A percentile compares a stretch with the other conserved stretches of the same genome.
phyloP scores from a whole-genome alignment of 2,113 vertebrate genomes.

The Serilophus lunatus region DNA sequence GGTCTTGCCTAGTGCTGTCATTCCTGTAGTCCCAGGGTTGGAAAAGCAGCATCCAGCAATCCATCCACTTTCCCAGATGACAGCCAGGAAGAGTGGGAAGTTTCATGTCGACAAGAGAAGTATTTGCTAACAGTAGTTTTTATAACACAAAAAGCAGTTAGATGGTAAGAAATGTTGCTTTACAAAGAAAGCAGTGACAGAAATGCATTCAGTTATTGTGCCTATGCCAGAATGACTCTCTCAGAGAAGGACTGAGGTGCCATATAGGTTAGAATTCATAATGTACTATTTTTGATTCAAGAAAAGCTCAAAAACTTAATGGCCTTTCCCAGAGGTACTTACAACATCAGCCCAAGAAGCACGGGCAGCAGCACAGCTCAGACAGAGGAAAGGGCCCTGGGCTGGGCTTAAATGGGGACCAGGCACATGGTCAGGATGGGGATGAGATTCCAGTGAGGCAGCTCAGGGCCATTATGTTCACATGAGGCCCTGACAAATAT shows the following conservation, averaged over 20 bases:
- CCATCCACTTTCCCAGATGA: not conserved
- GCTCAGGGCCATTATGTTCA: not conserved
- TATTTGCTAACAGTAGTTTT: not conserved
- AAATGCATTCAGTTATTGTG: fast-evolving
- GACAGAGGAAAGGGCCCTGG: fast-evolving
- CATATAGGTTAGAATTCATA: not conserved
- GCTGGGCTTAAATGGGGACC: not conserved
- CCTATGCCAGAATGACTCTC: not conserved
- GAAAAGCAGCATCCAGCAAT: not conserved
- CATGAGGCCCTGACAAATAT: not conserved
- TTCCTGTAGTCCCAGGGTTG: not conserved
- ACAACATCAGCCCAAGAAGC: fast-evolving
- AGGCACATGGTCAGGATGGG: not conserved
- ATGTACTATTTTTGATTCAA: not conserved
- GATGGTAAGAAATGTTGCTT: not conserved
- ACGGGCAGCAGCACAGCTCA: fast-evolving
- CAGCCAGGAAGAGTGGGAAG: not conserved
- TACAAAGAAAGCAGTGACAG: not conserved
- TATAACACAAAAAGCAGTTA: not conserved
- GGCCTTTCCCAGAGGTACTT: fast-evolving
- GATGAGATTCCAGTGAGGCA: not conserved
- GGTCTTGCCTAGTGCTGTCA: not conserved
- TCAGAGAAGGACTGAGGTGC: not conserved
- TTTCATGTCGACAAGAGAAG: not conserved
- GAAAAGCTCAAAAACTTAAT: not conserved